Evolutionary conservation across 2,113 vertebrate genomes (phyloP).

Genomic region (Malaclemys terrapin): DNA sequence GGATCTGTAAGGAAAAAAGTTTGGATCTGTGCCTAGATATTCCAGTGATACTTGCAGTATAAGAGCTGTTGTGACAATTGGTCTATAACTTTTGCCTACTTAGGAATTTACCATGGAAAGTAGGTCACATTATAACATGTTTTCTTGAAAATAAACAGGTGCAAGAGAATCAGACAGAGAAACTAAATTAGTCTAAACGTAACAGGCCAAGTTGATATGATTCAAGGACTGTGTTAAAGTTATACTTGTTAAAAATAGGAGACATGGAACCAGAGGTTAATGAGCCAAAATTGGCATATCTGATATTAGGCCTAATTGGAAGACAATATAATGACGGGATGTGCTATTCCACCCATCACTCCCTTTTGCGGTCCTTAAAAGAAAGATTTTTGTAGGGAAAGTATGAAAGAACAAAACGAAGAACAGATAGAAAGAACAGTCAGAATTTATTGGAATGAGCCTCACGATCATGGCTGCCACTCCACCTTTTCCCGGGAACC

Average conservation of each 20-base stretch:
- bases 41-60: background rate
- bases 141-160: background rate
- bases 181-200: background rate
- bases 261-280: background rate
- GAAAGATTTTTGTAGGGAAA: background rate
- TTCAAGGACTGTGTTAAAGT: background rate
- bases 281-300: background rate
- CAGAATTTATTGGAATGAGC: background rate
- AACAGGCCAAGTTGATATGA: background rate
- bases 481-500: background rate
- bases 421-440: background rate
- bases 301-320: background rate
- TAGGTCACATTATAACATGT: background rate
- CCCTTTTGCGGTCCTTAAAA: background rate
- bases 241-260: background rate
- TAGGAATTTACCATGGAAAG: background rate
- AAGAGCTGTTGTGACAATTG: background rate
- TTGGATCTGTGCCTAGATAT: background rate
- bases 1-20: background rate
- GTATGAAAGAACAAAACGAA: background rate
- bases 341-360: background rate
- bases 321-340: background rate
- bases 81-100: background rate
- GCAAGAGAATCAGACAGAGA: background rate
- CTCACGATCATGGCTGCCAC: background rate